These are phyloP conservation scores for Syncerus caffer DNA, from an alignment of 2,797 vertebrate species.

Conservation along the genomic window DNA sequence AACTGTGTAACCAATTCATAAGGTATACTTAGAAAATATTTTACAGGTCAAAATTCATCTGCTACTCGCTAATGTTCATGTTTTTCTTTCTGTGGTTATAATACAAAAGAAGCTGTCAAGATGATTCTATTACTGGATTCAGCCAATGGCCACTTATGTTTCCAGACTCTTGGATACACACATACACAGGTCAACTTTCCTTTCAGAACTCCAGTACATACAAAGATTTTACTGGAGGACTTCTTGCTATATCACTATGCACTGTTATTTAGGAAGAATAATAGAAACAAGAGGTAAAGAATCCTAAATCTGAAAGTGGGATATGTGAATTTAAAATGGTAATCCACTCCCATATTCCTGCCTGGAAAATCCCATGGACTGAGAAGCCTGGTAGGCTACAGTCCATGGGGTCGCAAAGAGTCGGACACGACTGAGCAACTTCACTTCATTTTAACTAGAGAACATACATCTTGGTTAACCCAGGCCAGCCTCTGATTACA, in stretches of 20 bases:
- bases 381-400: no score
- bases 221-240: neutral
- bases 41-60: neutral
- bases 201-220: neutral
- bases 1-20: neutral
- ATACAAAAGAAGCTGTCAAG: neutral
- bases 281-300: neutral
- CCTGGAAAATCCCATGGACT: no score
- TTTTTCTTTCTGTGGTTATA: neutral
- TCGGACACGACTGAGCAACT: rapidly evolving
- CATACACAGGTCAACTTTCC: neutral
- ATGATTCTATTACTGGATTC: neutral
- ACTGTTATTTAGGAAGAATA: neutral
- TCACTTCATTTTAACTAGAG: neutral
- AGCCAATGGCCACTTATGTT: neutral
- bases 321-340: neutral
- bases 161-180: neutral
- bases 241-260: neutral
- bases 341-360: no score
- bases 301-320: neutral
- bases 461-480: neutral
- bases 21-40: neutral
- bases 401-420: no score
- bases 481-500: neutral
- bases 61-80: neutral